These are phyloP conservation scores for Calameuta pallipes DNA, from an alignment of 2,888 invertebrate genomes.

Conservation along the genomic window DNA sequence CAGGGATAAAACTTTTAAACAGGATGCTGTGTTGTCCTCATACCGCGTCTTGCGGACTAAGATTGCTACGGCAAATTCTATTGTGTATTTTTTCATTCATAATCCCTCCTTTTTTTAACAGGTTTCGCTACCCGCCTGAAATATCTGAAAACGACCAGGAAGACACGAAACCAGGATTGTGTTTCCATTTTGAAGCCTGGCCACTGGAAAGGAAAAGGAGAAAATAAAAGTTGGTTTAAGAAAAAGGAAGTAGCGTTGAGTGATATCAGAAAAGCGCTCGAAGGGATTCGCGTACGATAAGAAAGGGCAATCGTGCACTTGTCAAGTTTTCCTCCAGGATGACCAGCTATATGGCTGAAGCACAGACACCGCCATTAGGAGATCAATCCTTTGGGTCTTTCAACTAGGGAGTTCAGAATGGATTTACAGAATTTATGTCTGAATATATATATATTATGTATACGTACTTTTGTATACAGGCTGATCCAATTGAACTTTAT, in stretches of 20 bases:
- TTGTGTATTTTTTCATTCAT: background rate
- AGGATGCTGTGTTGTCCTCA: background rate
- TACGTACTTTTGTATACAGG: background rate
- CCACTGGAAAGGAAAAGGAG: background rate
- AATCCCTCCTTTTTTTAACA: background rate
- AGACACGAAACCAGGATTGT: background rate
- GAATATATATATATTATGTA: background rate
- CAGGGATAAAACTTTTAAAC: background rate
- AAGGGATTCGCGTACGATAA: background rate
- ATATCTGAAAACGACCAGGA: background rate
- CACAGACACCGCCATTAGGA: background rate
- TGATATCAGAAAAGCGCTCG: background rate
- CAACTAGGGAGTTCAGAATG: background rate
- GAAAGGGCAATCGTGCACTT: background rate
- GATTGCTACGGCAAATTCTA: background rate
- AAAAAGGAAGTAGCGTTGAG: background rate
- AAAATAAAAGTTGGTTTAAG: background rate
- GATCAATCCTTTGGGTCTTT: background rate
- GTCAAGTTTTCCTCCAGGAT: background rate
- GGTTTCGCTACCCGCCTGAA: background rate
- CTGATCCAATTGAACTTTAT: background rate
- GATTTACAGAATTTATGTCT: background rate
- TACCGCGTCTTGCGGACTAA: background rate
- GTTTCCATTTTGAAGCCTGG: background rate
- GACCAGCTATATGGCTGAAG: background rate